Evolutionary conservation across 2,888 invertebrate species (phyloP).

Genomic region (Stenotaenia linearis): DNA sequence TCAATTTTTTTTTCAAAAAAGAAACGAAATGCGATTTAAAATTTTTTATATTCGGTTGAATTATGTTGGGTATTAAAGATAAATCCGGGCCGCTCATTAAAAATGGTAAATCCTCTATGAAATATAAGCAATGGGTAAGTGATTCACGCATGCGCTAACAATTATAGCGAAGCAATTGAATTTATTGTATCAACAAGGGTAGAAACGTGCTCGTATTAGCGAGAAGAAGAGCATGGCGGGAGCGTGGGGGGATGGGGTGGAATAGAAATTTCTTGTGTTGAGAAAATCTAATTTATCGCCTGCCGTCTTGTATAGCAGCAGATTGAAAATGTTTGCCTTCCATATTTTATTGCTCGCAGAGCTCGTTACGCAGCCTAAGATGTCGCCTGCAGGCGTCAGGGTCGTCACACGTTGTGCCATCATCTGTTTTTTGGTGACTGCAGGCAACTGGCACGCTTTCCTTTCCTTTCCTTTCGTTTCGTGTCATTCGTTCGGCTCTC

Average conservation of each 20-base stretch:
- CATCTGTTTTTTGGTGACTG: background rate
- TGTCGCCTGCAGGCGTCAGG: constrained; percentile 9
- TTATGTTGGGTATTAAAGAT: background rate
- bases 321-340: constrained; percentile 9
- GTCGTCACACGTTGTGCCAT: constrained; percentile 9
- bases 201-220: constrained; percentile 1
- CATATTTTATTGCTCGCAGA: constrained; percentile 4
- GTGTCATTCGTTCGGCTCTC: background rate
- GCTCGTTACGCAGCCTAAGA: constrained; percentile 8
- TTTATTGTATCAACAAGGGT: background rate
- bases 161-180: background rate
- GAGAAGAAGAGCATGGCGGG: background rate
- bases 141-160: background rate
- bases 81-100: background rate
- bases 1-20: background rate
- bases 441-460: constrained; percentile 2
- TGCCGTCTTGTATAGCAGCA: constrained; percentile 9
- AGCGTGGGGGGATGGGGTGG: background rate
- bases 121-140: background rate
- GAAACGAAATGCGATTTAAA: too few relatives aligned
- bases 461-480: too few relatives aligned
- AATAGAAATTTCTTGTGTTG: background rate
- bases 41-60: too few relatives aligned
- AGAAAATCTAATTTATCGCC: constrained; percentile 4
- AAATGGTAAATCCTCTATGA: background rate